Conservation (phyloP, 2,888 invertebrate species). For the Dynastes tityus region DNA sequence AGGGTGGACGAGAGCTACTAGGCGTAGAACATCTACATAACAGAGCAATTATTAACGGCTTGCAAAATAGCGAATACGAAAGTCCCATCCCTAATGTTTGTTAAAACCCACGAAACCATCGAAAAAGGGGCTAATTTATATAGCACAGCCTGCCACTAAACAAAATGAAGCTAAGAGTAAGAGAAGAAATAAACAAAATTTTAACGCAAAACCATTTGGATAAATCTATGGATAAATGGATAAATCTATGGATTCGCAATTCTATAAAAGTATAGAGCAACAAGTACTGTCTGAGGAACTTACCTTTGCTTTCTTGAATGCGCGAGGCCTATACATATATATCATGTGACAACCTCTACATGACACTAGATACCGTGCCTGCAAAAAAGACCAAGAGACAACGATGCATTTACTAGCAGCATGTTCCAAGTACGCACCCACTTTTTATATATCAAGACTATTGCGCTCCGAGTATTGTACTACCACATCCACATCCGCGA, state of each 20-base stretch:
- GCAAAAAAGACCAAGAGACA: no score
- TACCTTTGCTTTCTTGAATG: neutral
- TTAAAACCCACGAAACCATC: neutral
- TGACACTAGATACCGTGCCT: no score
- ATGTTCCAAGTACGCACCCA: no score
- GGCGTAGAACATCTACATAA: neutral
- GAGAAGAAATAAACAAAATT: neutral
- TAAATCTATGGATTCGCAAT: neutral
- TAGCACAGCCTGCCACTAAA: neutral
- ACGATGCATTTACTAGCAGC: no score
- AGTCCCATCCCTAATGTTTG: no score
- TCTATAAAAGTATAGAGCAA: neutral
- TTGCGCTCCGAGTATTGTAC: no score
- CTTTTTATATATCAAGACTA: no score
- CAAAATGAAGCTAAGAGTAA: neutral
- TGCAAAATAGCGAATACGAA: no score
- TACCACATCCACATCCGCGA: no score
- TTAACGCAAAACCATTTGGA: neutral
- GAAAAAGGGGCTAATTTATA: neutral
- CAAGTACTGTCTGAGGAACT: neutral
- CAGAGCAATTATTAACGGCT: neutral
- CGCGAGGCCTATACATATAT: no score
- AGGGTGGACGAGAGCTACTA: neutral
- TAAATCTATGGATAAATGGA: neutral
- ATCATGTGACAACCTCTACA: no score